phyloP scores from a whole-genome alignment of 2,888 invertebrate species.

The Drosophila borborema region DNA sequence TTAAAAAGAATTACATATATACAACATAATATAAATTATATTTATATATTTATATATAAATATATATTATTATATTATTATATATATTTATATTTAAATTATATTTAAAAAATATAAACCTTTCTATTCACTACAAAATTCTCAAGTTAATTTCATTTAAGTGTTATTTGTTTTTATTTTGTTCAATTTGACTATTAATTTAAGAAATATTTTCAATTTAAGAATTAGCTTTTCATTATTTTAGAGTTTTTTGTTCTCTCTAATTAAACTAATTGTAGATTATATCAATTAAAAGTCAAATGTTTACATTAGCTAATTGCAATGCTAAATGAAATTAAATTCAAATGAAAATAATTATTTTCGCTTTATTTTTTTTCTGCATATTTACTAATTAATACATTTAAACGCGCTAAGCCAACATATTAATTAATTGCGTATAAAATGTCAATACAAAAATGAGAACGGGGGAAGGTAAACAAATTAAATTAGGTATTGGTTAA shows the following conservation, averaged over 20 bases:
- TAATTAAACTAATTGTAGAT: neutral
- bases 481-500: neutral
- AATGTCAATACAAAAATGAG: neutral
- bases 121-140: neutral
- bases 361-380: neutral
- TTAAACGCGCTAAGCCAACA: neutral
- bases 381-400: slow-evolving; percentile 23
- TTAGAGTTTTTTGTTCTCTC: neutral
- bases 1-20: too few relatives aligned
- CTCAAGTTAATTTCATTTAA: neutral
- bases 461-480: neutral
- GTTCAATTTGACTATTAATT: neutral
- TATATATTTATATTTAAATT: too few relatives aligned
- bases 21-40: too few relatives aligned
- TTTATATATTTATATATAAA: too few relatives aligned
- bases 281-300: neutral
- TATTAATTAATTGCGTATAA: slow-evolving; percentile 15
- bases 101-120: too few relatives aligned
- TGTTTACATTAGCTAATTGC: slow-evolving; percentile 6
- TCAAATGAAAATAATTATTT: slow-evolving; percentile 8
- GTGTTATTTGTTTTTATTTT: neutral
- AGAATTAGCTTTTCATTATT: neutral
- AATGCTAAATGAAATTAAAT: slow-evolving; percentile 2
- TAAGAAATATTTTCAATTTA: neutral
- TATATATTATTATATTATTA: too few relatives aligned